Evolutionary conservation across 2,888 invertebrate species (phyloP), one percentile per base, ranked within the genome.

Genomic region (Polyploca ridens): DNA sequence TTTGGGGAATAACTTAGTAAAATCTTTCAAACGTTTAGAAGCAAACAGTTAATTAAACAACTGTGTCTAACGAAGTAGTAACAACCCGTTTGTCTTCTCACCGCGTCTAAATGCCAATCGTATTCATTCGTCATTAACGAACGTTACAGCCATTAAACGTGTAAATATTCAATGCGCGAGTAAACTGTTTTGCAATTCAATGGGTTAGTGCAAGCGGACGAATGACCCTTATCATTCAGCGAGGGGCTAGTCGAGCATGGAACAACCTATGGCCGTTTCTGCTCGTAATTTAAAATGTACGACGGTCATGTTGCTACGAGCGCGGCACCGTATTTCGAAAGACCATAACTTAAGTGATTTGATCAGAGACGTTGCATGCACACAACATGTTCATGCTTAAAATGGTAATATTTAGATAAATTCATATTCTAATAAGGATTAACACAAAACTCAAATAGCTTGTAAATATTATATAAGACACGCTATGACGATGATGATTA

Each of bases 131-230:
- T 86, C 81, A 85, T 85, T 83, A 85, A 75, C 70, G 76, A 75
- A 81, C 82, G 86, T 88, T 83, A 85, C 84, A 87, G 83, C 82
- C 86, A 87, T 87, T 89, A 84, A 77, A 81, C 81, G 82, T 83
- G 86, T 90, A 90, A 90, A 90, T 91, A 90, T 90, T 90, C 90
- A 89, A 86, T 83, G 82, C 75, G 78, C 83, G 76, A 81, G 81
- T 86, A 82, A 84, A 83, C 84, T 85, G 81, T 75, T 90, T 89
- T 89, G 88, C 90, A 90, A 89, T 90, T 89, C 90, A 90, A 90
- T 91, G 84, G 84, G 81, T 76, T 76, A 74, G 76, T 75, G 77
- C 84, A 81, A 83, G 83, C 79, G 83, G 85, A 85, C 84, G 88
- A 88, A 88, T 89, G 90, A 88, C 87, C 87, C 87, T 87, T 83